phyloP scores from a whole-genome alignment of 2,797 vertebrate genomes.

The Podarcis siculus region DNA sequence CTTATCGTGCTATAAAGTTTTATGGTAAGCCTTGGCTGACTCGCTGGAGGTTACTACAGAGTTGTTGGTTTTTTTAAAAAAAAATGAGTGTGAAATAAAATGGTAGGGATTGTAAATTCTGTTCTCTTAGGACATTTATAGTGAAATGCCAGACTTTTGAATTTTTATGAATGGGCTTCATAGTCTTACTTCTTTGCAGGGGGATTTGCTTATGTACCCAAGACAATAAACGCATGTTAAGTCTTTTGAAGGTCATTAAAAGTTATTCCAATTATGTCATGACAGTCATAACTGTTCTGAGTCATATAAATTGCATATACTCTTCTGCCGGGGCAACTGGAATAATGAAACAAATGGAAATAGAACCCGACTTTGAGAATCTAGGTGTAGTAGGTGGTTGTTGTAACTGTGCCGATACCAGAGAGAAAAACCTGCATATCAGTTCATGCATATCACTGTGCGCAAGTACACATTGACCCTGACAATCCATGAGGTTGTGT shows the following conservation, averaged over 20 bases:
- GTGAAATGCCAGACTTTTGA: neutral
- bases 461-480: neutral
- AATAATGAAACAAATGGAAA: neutral
- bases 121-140: neutral
- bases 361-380: accelerated
- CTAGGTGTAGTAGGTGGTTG: neutral
- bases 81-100: neutral
- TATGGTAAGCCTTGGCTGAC: neutral
- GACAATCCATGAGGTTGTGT: neutral
- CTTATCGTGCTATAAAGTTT: neutral
- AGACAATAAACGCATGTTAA: neutral
- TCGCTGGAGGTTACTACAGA: neutral
- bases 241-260: neutral
- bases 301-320: neutral
- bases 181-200: neutral
- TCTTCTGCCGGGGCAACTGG: neutral
- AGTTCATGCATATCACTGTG: neutral
- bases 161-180: neutral
- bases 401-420: neutral
- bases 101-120: neutral
- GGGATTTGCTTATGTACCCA: neutral
- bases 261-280: neutral
- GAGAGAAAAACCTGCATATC: neutral
- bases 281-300: accelerated
- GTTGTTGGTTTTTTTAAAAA: accelerated